These are phyloP conservation scores for Panzeria rudis DNA, from an alignment of 2,888 invertebrate genomes.

Conservation along the genomic window DNA sequence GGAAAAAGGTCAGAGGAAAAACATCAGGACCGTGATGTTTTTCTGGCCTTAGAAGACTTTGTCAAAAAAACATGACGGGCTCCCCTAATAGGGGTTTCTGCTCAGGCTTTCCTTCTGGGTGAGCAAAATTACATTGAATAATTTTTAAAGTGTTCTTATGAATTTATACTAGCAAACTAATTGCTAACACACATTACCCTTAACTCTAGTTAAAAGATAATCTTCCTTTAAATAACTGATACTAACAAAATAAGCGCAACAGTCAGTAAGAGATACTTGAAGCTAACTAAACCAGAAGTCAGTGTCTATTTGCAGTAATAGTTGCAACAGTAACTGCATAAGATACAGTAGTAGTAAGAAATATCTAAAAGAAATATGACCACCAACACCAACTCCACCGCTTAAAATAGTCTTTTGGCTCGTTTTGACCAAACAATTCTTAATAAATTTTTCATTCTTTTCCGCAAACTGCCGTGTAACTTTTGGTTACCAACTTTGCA, in stretches of 20 bases:
- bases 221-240: slow-evolving; percentile 15
- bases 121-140: no score
- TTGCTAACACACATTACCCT: no score
- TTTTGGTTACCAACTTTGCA: slow-evolving; percentile 32
- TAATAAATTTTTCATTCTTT: slow-evolving; percentile 22
- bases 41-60: no score
- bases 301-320: background rate
- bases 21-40: no score
- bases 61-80: no score
- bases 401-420: slow-evolving; percentile 21
- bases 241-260: background rate
- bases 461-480: slow-evolving; percentile 23
- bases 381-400: slow-evolving; percentile 29
- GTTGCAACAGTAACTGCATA: background rate
- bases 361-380: slow-evolving; percentile 30
- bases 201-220: background rate
- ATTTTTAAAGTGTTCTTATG: no score
- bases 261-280: background rate
- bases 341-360: slow-evolving; percentile 12
- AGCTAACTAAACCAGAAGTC: background rate
- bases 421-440: slow-evolving; percentile 23
- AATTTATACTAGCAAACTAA: no score
- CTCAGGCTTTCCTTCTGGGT: no score
- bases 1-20: no score
- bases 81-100: no score